These are phyloP conservation scores for Takifugu flavidus DNA, from an alignment of 2,113 vertebrate species.

Conservation along the genomic window DNA sequence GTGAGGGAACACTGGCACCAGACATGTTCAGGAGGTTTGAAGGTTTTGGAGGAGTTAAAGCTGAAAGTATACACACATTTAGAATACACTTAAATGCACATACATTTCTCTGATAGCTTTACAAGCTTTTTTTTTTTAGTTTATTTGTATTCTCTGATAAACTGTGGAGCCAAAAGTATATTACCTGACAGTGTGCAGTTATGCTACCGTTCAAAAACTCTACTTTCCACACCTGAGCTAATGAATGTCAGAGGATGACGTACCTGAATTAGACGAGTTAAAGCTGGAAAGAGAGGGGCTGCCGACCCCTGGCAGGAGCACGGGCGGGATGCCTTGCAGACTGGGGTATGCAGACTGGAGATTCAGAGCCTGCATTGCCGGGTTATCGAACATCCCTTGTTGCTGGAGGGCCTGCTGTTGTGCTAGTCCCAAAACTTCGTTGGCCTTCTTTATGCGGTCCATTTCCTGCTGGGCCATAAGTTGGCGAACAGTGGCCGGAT, in stretches of 20 bases:
- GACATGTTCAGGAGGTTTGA: conserved; percentile 95
- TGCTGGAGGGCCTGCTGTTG: conserved; percentile 89
- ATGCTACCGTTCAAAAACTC: background rate
- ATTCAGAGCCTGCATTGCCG: conserved; percentile 94
- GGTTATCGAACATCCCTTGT: conserved; percentile 92
- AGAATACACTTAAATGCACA: too few species aligned
- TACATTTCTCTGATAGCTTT: too few species aligned
- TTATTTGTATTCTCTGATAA: too few species aligned
- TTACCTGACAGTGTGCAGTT: too few species aligned
- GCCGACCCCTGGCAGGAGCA: conserved; percentile 94
- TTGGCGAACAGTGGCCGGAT: conserved; percentile 97
- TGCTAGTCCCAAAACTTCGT: conserved; percentile 95
- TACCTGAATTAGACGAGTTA: conserved; percentile 98
- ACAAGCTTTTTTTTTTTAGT: too few species aligned
- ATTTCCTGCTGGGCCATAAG: conserved; percentile 99
- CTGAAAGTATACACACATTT: conserved; percentile 69
- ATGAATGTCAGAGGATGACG: conserved; percentile 44
- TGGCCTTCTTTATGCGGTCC: conserved; percentile 99
- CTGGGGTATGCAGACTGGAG: conserved; percentile 91
- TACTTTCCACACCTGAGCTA: background rate
- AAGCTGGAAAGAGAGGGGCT: conserved; percentile 95
- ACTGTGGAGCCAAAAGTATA: too few species aligned
- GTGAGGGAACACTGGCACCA: conserved; percentile 97
- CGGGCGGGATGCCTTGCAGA: conserved; percentile 95
- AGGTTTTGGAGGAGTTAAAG: conserved; percentile 99